Base-by-base conservation (phyloP, 2,113 vertebrate genomes). In the Phyllostomus hastatus region DNA sequence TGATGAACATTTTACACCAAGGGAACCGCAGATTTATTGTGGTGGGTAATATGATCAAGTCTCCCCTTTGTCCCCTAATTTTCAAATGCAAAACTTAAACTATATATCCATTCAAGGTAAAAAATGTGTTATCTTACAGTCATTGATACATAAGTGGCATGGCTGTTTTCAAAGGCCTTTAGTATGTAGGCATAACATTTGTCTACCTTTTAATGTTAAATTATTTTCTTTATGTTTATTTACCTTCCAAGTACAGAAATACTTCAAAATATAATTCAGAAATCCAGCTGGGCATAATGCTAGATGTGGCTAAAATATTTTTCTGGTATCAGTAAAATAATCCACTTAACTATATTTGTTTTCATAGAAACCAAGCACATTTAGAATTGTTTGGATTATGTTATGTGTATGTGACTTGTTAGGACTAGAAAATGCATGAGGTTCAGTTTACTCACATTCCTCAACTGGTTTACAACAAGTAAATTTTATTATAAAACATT, bases 221-320 rank as follows among this genome's bases (percentile, higher is more conserved):
- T 87, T 83, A 61, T 73, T 93, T 95, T 67, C 59, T 87, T 84
- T 72, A 43, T 79, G 31, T 88, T 28, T 89, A 87, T 82, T 88
- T 93, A 61, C 24, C 15, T 87, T 85, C 75, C 76, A 54, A n/a
- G 33, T 26, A 82, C 16, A 79, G 67, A 76, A 15, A 50, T 66
- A 89, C 80, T 93, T 95, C 54, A 96, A 80, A 95, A 82, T 91
- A 78, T 87, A 96, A 90, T 31, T 83, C 61, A 94, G 92, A 94
- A 90, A 73, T 70, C 20, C 0, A 4, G 20, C 35, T 88, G 61
- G 73, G 76, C 24, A 57, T 31, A 90, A 85, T 66, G 17, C 14
- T 92, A 84, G 59, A 35, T 3, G 6, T 22, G 16, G 46, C 12
- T 91, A 84, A 46, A 26, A 41, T 28, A 50, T 48, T 95, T 20